Evolutionary conservation across 2,113 vertebrate species (phyloP), one percentile per base, ranked within the genome.

Genomic region (Pagrus major): DNA sequence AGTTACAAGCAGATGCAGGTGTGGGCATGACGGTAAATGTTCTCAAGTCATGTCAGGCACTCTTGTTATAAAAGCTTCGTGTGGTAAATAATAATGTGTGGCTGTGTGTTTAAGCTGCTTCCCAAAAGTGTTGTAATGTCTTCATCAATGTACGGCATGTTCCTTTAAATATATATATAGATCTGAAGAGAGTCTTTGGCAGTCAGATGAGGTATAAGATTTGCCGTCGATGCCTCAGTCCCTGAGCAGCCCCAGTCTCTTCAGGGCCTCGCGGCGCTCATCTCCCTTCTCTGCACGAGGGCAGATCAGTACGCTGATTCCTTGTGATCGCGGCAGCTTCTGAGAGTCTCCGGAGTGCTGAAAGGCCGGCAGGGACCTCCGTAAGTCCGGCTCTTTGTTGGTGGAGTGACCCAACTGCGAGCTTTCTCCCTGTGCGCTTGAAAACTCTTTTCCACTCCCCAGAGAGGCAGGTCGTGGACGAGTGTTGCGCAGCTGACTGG

Each of bases 171-270:
- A 41, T 7, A 18, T n/a, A n/a, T n/a, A n/a, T n/a, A n/a, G 8
- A 37, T 74, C 16, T 39, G 35, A 16, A 63, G 12, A 3, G 2
- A 16, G 66, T 65, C 39, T 11, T 12, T 31, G 10, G 29, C 5
- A 37, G 29, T 52, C 9, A 56, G 52, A 10, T 27, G 8, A 64
- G 29, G 0, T 14, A 4, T 25, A 6, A 6, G 14, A 25, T 21
- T 44, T 3, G 0, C 15, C 5, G 29, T 2, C 0, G 5, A 3
- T 3, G 31, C 9, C 12, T 92, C 93, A 98, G 60, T 99, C 95
- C 87, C 96, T 96, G 54, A 97, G 86, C 77, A 99, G 93, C 2
- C 98, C 98, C 3, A 99, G 91, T 86, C 97, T 99, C 91, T 87
- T 97, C 75, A 99, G 91, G 0, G 98, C 97, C 63, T 96, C 93